A percentile compares a stretch with the other conserved stretches of the same genome.
These are phyloP conservation scores for Drosophila peninsularis DNA, from an alignment of 2,888 invertebrate genomes.

Conservation along the genomic window DNA sequence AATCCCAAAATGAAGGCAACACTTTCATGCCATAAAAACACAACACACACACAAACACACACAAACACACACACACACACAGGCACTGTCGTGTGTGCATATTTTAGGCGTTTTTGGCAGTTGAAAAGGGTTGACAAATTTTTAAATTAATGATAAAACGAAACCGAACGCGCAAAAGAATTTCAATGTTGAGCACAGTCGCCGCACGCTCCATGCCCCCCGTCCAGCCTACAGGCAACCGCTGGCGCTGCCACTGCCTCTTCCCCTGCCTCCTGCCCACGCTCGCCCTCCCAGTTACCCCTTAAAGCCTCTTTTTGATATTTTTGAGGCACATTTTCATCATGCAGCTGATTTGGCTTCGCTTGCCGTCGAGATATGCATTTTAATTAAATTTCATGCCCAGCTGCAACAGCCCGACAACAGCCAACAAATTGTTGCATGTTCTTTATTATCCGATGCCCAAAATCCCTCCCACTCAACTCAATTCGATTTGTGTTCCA, in stretches of 20 bases:
- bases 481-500: not conserved
- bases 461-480: not conserved
- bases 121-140: constrained; percentile 77
- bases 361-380: constrained; percentile 30
- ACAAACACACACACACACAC: not conserved
- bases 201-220: not conserved
- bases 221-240: not conserved
- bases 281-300: not conserved
- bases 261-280: not conserved
- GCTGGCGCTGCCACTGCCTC: too few species aligned
- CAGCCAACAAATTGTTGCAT: constrained; percentile 29
- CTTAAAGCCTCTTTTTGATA: not conserved
- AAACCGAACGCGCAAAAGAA: constrained; percentile 46
- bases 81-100: constrained; percentile 4
- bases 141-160: constrained; percentile 76
- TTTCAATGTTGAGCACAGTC: constrained; percentile 39
- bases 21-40: constrained; percentile 24
- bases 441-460: constrained; percentile 42
- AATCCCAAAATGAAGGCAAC: constrained; percentile 51
- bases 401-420: constrained; percentile 28
- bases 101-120: constrained; percentile 60
- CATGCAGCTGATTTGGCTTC: constrained; percentile 13
- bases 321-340: constrained; percentile 9
- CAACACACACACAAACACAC: constrained; percentile 3
- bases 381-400: constrained; percentile 72